These are phyloP conservation scores for Andrena flavipes DNA, from an alignment of 2,888 invertebrate genomes.

Conservation along the genomic window DNA sequence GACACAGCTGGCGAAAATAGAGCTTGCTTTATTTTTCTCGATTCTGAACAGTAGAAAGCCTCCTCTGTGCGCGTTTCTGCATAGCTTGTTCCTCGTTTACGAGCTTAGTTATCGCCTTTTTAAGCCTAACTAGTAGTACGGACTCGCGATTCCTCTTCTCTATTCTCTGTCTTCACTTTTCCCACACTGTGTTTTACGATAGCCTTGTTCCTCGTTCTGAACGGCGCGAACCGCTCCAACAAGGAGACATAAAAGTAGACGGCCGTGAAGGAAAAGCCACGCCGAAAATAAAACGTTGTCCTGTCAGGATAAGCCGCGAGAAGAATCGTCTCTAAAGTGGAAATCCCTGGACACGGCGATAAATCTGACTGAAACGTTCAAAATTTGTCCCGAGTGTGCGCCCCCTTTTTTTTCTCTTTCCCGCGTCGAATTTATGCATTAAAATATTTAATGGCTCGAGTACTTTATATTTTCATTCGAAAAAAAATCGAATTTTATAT, in stretches of 20 bases:
- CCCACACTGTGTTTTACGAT: conserved; percentile 18
- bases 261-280: conserved; percentile 52
- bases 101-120: conserved; percentile 28
- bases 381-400: conserved; percentile 48
- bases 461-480: not conserved
- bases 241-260: conserved; percentile 56
- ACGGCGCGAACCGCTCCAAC: conserved; percentile 16
- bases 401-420: not conserved
- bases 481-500: not conserved
- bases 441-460: not conserved
- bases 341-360: conserved; percentile 62
- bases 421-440: not conserved
- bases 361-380: conserved; percentile 58
- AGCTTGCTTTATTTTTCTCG: not conserved
- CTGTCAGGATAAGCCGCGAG: conserved; percentile 60
- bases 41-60: not conserved
- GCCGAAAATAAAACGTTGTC: conserved; percentile 66
- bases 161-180: conserved; percentile 8
- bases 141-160: not conserved
- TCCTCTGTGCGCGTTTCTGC: not conserved
- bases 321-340: conserved; percentile 55
- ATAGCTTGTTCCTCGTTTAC: conserved; percentile 1
- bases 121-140: conserved; percentile 15
- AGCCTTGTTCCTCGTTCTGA: conserved; percentile 8
- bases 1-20: too few relatives aligned